These are phyloP conservation scores for Channallabes apus DNA, from an alignment of 2,797 vertebrate genomes.

Conservation along the genomic window DNA sequence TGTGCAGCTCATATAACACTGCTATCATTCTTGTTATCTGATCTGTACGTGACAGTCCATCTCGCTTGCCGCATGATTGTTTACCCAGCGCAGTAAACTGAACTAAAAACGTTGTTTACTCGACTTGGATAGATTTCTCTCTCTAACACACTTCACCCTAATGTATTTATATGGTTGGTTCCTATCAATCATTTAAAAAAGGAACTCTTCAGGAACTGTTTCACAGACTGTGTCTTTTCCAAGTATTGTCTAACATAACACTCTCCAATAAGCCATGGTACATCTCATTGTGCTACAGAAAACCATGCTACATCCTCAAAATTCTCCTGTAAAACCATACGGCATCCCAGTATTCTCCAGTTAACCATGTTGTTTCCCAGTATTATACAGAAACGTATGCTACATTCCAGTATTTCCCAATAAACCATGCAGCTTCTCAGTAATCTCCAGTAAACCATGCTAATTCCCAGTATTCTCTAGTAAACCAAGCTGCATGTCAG, in stretches of 20 bases:
- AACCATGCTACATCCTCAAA: neutral
- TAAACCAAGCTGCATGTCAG: neutral
- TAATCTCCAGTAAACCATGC: neutral
- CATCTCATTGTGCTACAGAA: neutral
- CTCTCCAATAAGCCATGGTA: neutral
- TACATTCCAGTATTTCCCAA: no score
- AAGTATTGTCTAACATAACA: neutral
- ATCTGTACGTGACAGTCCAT: neutral
- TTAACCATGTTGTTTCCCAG: neutral
- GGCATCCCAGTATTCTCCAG: neutral
- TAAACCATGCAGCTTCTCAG: neutral
- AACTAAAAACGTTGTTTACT: neutral
- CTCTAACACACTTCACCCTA: neutral
- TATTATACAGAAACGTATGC: neutral
- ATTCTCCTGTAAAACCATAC: neutral
- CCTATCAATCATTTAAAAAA: neutral
- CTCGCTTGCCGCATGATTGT: neutral
- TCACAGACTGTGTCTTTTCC: neutral
- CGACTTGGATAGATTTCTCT: neutral
- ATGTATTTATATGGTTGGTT: neutral
- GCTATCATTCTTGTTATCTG: neutral
- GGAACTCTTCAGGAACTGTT: neutral
- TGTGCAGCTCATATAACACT: neutral
- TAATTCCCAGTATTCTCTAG: neutral
- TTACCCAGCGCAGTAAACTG: neutral